Evolutionary conservation across 2,113 vertebrate genomes (phyloP).

Genomic region (Ahaetulla prasina): DNA sequence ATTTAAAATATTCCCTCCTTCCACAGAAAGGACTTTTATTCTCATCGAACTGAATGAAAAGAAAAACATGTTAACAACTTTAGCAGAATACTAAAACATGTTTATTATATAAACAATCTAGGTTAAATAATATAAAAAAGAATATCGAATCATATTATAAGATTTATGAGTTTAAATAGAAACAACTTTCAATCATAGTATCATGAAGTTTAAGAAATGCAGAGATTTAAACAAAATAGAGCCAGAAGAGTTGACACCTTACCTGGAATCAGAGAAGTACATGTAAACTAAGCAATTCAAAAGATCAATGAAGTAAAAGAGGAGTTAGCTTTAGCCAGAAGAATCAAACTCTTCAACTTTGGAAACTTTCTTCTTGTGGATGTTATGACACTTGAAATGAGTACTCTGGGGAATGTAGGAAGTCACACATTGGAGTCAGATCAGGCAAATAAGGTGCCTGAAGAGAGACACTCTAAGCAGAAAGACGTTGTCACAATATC

Average conservation of each 20-base stretch:
- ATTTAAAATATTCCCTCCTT: background rate
- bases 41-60: background rate
- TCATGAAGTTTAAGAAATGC: background rate
- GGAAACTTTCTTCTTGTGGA: background rate
- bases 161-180: background rate
- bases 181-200: background rate
- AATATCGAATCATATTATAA: background rate
- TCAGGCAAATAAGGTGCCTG: background rate
- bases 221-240: background rate
- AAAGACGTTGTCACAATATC: background rate
- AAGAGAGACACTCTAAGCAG: background rate
- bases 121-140: background rate
- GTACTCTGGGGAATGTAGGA: background rate
- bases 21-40: background rate
- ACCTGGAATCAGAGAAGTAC: background rate
- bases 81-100: background rate
- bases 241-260: background rate
- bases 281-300: background rate
- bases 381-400: background rate
- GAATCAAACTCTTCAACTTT: background rate
- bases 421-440: background rate
- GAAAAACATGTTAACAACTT: background rate
- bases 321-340: background rate
- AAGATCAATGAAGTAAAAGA: background rate
- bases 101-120: background rate